phyloP scores from a whole-genome alignment of 2,888 invertebrate species.

The Aplocera efformata region DNA sequence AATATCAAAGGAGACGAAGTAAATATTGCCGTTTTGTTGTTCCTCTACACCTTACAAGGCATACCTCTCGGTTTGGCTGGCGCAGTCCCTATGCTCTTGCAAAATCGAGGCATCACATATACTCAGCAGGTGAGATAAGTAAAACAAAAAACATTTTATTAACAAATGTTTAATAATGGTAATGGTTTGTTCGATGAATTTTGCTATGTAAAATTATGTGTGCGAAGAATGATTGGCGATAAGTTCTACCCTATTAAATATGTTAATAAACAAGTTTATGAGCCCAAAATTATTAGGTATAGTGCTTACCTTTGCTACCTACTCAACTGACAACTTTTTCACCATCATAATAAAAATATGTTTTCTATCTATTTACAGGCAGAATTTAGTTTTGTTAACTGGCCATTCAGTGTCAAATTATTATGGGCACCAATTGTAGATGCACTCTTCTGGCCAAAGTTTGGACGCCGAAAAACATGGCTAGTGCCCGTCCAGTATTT shows the following conservation, averaged over 20 bases:
- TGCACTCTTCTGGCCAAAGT: constrained; percentile 88
- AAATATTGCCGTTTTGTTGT: constrained; percentile 92
- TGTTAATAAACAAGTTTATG: too few relatives aligned
- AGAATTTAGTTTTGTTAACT: constrained; percentile 95
- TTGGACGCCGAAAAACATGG: constrained; percentile 97
- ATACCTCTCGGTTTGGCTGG: constrained; percentile 96
- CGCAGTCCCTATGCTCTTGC: constrained; percentile 97
- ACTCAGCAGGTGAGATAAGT: constrained; percentile 88
- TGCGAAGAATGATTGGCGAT: too few relatives aligned
- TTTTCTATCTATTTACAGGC: constrained; percentile 78
- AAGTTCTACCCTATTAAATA: too few relatives aligned
- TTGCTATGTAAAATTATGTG: too few relatives aligned
- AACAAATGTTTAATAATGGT: too few relatives aligned
- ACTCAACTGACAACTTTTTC: too few relatives aligned
- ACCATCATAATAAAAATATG: background rate
- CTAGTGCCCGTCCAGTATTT: constrained; percentile 96
- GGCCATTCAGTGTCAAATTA: constrained; percentile 96
- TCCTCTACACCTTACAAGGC: constrained; percentile 96
- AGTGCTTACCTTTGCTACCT: too few relatives aligned
- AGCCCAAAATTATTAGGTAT: too few relatives aligned
- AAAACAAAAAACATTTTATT: constrained; percentile 1
- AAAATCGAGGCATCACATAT: constrained; percentile 95
- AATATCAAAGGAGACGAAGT: constrained; percentile 86
- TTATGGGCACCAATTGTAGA: constrained; percentile 99
- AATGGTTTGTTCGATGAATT: too few relatives aligned